These are phyloP conservation scores for Podotricha telesiphe DNA, from an alignment of 2,888 invertebrate species.

Conservation along the genomic window DNA sequence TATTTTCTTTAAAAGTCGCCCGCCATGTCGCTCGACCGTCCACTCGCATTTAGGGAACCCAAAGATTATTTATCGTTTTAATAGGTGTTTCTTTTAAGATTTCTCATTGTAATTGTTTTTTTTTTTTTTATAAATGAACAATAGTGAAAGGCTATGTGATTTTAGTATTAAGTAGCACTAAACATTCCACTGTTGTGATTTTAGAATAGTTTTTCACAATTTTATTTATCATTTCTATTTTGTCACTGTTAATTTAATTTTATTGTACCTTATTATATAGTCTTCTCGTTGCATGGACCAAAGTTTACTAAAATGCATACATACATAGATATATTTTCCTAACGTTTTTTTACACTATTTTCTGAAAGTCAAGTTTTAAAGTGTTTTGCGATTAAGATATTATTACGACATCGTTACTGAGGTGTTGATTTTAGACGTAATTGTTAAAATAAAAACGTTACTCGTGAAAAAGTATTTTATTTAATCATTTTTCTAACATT, in stretches of 20 bases:
- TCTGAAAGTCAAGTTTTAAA: slow-evolving; percentile 45
- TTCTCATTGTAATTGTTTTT: slow-evolving; percentile 51
- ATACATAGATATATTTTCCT: slow-evolving; percentile 22
- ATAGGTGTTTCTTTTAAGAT: slow-evolving; percentile 57
- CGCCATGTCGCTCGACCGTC: slow-evolving; percentile 39
- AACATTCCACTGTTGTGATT: slow-evolving; percentile 81
- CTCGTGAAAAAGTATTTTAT: slow-evolving; percentile 33
- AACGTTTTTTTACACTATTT: slow-evolving; percentile 49
- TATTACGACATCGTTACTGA: slow-evolving; percentile 33
- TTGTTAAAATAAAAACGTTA: slow-evolving; percentile 67
- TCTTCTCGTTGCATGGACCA: slow-evolving; percentile 47
- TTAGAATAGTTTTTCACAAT: slow-evolving; percentile 62
- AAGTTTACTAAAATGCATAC: slow-evolving; percentile 33
- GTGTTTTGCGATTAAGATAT: slow-evolving; percentile 32
- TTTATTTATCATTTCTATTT: slow-evolving; percentile 44
- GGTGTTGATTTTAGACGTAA: slow-evolving; percentile 65
- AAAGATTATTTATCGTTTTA: slow-evolving; percentile 64
- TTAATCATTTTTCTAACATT: background rate
- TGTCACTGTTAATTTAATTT: slow-evolving; percentile 52
- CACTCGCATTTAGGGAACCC: slow-evolving; percentile 66
- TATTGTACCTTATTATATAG: slow-evolving; percentile 35
- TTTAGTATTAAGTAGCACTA: slow-evolving; percentile 73
- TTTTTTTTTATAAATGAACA: slow-evolving; percentile 43
- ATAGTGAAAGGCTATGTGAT: slow-evolving; percentile 73
- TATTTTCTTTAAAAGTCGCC: background rate